Evolutionary conservation across 2,797 vertebrate species (phyloP).

Genomic region (Hippocampus kuda): DNA sequence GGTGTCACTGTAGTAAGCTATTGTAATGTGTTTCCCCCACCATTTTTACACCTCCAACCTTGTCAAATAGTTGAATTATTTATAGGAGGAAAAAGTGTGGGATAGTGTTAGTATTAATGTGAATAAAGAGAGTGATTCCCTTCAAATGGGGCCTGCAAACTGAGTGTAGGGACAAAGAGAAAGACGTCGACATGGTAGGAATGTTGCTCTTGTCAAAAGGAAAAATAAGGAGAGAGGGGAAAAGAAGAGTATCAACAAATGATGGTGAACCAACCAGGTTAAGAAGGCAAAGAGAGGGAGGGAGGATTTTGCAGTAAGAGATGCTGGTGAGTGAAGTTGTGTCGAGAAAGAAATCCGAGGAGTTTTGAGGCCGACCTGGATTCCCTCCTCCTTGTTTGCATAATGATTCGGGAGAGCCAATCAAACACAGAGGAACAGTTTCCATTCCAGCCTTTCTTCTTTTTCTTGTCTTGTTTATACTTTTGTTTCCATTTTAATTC

Average conservation of each 20-base stretch:
- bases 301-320: constrained; percentile 13
- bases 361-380: constrained; percentile 49
- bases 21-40: not conserved
- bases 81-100: not conserved
- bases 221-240: not conserved
- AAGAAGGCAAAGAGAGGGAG: constrained; percentile 15
- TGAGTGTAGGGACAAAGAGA: not conserved
- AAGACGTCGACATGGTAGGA: not conserved
- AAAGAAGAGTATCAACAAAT: not conserved
- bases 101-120: constrained; percentile 16
- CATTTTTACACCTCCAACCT: not conserved
- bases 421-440: constrained; percentile 45
- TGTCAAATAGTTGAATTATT: constrained; percentile 25
- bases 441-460: not conserved
- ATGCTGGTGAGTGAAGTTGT: constrained; percentile 28
- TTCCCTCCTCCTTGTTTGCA: constrained; percentile 50
- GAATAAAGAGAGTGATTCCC: not conserved
- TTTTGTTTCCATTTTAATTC: not conserved
- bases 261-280: not conserved
- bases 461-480: not conserved
- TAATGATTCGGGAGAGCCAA: constrained; percentile 41
- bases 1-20: not conserved
- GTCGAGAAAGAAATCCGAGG: constrained; percentile 39
- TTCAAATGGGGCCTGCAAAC: not conserved
- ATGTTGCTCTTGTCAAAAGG: not conserved